Conservation (phyloP, 2,888 invertebrate genomes). For the Lochmaea capreae region DNA sequence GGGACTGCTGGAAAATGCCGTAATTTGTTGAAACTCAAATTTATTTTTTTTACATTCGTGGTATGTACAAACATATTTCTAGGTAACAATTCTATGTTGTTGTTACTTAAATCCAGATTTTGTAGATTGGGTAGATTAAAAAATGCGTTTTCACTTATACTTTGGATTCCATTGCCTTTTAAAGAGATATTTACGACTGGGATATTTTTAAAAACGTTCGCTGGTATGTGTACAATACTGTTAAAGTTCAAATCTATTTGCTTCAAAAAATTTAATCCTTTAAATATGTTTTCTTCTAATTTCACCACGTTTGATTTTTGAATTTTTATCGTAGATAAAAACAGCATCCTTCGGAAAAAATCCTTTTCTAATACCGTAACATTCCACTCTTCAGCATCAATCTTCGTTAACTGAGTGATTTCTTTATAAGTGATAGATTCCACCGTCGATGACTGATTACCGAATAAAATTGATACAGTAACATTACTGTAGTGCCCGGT, state of each 20-base stretch:
- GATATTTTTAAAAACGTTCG: constrained; percentile 47
- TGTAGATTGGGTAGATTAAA: constrained; percentile 46
- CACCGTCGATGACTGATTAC: constrained; percentile 30
- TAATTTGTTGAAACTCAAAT: constrained; percentile 50
- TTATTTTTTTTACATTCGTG: constrained; percentile 43
- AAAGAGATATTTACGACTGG: constrained; percentile 43
- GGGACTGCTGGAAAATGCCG: constrained; percentile 22
- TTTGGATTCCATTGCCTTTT: constrained; percentile 46
- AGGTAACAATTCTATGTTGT: constrained; percentile 45
- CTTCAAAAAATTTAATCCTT: constrained; percentile 43
- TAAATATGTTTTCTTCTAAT: constrained; percentile 46
- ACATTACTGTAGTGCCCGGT: constrained; percentile 25
- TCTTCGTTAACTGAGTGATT: constrained; percentile 43
- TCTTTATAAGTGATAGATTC: constrained; percentile 41
- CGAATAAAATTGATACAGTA: constrained; percentile 30
- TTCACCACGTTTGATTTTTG: constrained; percentile 33
- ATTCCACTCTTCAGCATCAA: constrained; percentile 47
- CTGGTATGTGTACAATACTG: constrained; percentile 38
- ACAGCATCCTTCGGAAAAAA: constrained; percentile 43
- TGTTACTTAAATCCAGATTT: constrained; percentile 49
- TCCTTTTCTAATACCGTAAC: constrained; percentile 45
- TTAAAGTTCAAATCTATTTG: constrained; percentile 47
- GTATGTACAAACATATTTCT: constrained; percentile 46
- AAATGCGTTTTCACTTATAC: constrained; percentile 46
- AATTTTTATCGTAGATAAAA: constrained; percentile 45